A percentile compares a stretch with the other conserved stretches of the same genome.
phyloP scores from a whole-genome alignment of 1,140 invertebrate species.

The Bombus soroeensis region DNA sequence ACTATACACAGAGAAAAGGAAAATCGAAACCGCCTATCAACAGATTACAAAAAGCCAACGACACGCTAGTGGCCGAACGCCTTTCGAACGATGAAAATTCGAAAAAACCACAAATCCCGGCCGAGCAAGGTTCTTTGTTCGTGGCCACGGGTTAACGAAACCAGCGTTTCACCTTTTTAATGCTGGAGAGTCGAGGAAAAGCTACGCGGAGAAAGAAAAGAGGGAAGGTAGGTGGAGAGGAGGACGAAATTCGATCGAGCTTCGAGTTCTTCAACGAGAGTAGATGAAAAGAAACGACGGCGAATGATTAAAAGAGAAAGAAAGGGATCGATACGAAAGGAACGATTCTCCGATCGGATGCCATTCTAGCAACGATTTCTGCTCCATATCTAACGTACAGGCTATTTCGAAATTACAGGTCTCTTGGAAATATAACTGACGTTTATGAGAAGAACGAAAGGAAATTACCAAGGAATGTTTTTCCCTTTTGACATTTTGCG shows the following conservation, averaged over 20 bases:
- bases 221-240: neutral
- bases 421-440: neutral
- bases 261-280: neutral
- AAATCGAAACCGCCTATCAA: no score
- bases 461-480: no score
- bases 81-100: neutral
- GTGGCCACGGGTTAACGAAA: neutral
- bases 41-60: neutral
- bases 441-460: neutral
- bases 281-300: neutral
- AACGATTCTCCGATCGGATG: neutral
- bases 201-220: neutral
- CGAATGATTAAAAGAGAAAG: neutral
- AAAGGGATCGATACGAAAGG: neutral
- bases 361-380: neutral
- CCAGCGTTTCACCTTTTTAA: neutral
- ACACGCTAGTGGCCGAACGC: neutral
- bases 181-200: neutral
- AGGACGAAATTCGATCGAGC: slow-evolving; percentile 8
- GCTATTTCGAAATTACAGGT: neutral
- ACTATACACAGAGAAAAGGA: neutral
- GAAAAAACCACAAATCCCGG: neutral
- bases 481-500: no score
- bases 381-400: neutral
- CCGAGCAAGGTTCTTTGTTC: neutral